Conservation (phyloP, 2,113 vertebrate genomes). For the Cottus gobio region DNA sequence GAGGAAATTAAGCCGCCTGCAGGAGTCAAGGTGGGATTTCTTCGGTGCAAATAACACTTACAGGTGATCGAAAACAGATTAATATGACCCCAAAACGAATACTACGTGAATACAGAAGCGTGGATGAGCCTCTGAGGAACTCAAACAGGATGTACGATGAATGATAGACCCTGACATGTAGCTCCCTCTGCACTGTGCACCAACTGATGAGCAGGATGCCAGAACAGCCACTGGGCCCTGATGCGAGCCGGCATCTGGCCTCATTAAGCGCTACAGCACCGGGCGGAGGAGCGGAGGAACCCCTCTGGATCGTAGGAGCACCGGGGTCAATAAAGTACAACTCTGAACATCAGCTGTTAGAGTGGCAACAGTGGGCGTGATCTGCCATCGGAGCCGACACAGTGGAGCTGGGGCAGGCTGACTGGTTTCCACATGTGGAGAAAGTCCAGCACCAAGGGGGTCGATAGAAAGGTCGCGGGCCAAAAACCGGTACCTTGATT, state of each 20-base stretch:
- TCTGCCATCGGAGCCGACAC: constrained; percentile 10
- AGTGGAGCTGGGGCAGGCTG: neutral
- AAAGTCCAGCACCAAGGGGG: neutral
- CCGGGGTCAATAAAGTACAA: constrained; percentile 26
- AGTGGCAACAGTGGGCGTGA: neutral
- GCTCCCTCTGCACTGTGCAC: constrained; percentile 38
- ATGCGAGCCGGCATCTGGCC: constrained; percentile 36
- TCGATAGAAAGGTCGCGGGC: neutral
- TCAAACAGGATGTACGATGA: constrained; percentile 6
- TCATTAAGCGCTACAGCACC: constrained; percentile 27
- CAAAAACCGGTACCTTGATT: neutral
- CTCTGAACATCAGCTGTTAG: constrained; percentile 33
- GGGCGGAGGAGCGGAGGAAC: constrained; percentile 21
- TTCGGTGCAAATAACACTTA: neutral
- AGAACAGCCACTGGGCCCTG: neutral
- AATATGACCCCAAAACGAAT: neutral
- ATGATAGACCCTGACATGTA: constrained; percentile 4
- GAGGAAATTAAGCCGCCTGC: neutral
- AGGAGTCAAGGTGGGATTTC: neutral
- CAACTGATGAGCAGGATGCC: constrained; percentile 38
- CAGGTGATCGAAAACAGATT: neutral
- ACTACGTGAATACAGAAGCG: neutral
- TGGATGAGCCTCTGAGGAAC: neutral
- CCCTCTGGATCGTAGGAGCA: constrained; percentile 16
- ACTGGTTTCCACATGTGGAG: neutral